These are phyloP conservation scores for Triops longicaudatus DNA, from an alignment of 1,140 invertebrate genomes.

Conservation along the genomic window DNA sequence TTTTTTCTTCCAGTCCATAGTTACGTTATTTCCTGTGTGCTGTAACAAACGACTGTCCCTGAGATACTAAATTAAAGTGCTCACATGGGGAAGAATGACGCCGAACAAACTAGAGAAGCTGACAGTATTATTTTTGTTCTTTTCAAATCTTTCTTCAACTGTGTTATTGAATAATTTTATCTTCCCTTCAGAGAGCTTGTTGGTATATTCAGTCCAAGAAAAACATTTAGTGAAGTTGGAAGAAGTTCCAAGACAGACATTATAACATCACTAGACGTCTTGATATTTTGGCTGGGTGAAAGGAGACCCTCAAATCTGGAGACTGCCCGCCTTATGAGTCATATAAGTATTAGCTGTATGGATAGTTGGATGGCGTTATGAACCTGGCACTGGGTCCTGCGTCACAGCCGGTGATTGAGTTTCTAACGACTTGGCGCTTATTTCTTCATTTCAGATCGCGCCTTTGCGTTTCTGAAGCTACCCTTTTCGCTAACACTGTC, in stretches of 20 bases:
- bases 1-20: neutral
- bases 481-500: neutral
- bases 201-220: no score
- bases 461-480: neutral
- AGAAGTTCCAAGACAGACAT: no score
- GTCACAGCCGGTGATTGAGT: neutral
- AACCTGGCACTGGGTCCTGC: neutral
- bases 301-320: neutral
- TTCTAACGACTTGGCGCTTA: neutral
- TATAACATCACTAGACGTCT: neutral
- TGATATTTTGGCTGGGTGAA: neutral
- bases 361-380: neutral
- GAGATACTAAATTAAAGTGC: no score
- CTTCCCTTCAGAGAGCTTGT: no score
- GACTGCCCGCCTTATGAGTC: neutral
- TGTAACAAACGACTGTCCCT: no score
- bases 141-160: no score
- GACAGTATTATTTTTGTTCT: no score
- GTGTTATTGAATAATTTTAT: no score
- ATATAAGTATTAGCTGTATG: neutral
- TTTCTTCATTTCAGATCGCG: neutral
- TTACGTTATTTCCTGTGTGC: no score
- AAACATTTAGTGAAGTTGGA: no score
- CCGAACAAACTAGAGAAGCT: no score
- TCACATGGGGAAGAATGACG: no score